phyloP scores from a whole-genome alignment of 2,888 invertebrate species.

The Dromius quadrimaculatus region DNA sequence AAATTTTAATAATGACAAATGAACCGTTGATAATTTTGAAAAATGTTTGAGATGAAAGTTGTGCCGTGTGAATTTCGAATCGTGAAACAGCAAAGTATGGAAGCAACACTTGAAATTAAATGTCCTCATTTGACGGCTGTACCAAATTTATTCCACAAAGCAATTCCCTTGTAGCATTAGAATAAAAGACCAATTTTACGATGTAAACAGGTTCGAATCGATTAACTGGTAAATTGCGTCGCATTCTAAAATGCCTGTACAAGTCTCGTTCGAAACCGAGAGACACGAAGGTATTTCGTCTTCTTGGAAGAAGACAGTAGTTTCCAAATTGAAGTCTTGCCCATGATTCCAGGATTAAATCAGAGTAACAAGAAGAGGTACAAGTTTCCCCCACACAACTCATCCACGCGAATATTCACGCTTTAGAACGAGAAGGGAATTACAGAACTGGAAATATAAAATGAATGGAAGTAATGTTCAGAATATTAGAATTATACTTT shows the following conservation, averaged over 20 bases:
- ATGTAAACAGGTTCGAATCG: not conserved
- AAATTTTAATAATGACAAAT: too few relatives aligned
- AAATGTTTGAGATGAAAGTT: too few relatives aligned
- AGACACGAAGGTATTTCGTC: slow-evolving; percentile 2
- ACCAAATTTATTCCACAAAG: too few relatives aligned
- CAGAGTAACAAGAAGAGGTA: not conserved
- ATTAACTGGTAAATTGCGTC: not conserved
- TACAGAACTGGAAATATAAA: not conserved
- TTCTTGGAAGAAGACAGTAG: not conserved
- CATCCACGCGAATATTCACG: not conserved
- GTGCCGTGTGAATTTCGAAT: too few relatives aligned
- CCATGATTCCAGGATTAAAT: slow-evolving; percentile 8
- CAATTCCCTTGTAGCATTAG: too few relatives aligned
- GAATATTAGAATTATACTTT: slow-evolving; percentile 1
- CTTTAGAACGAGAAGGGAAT: not conserved
- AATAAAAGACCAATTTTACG: not conserved
- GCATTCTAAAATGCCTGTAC: not conserved
- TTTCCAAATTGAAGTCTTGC: slow-evolving; percentile 12
- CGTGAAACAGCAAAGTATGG: too few relatives aligned
- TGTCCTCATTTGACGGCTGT: too few relatives aligned
- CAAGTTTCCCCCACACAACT: not conserved
- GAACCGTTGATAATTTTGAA: too few relatives aligned
- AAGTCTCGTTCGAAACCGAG: slow-evolving; percentile 1
- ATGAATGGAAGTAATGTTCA: not conserved
- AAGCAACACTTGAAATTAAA: too few relatives aligned